phyloP scores from a whole-genome alignment of 2,113 vertebrate species.

The Atrichornis clamosus region DNA sequence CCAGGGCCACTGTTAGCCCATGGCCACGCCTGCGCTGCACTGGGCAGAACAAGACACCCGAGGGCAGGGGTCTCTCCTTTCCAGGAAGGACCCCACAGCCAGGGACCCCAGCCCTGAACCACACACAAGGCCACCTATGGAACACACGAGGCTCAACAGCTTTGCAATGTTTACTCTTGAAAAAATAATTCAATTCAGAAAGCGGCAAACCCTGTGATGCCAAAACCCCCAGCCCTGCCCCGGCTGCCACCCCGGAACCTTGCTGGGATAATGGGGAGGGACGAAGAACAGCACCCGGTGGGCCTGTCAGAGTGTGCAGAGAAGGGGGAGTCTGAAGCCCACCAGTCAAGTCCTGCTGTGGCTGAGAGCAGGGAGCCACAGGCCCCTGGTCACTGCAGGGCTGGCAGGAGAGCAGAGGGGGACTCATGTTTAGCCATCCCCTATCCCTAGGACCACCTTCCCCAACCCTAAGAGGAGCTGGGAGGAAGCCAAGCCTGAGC shows the following conservation, averaged over 20 bases:
- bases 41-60: background rate
- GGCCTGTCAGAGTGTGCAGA: fast-evolving
- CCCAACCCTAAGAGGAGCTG: background rate
- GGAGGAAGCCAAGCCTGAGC: background rate
- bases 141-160: background rate
- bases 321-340: background rate
- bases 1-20: background rate
- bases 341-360: background rate
- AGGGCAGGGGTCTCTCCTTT: background rate
- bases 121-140: fast-evolving
- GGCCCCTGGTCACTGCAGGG: background rate
- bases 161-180: constrained; percentile 59
- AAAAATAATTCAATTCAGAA: constrained; percentile 52
- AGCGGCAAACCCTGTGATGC: background rate
- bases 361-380: background rate
- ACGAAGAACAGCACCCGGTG: fast-evolving
- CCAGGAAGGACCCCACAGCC: background rate
- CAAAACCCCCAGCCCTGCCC: background rate
- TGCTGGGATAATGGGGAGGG: background rate
- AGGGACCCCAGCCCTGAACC: background rate
- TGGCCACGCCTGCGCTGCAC: fast-evolving
- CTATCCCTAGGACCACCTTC: background rate
- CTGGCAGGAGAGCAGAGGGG: background rate
- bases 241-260: fast-evolving
- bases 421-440: background rate